These are phyloP conservation scores for Brenthis daphne DNA, from an alignment of 2,888 invertebrate species.

Conservation along the genomic window DNA sequence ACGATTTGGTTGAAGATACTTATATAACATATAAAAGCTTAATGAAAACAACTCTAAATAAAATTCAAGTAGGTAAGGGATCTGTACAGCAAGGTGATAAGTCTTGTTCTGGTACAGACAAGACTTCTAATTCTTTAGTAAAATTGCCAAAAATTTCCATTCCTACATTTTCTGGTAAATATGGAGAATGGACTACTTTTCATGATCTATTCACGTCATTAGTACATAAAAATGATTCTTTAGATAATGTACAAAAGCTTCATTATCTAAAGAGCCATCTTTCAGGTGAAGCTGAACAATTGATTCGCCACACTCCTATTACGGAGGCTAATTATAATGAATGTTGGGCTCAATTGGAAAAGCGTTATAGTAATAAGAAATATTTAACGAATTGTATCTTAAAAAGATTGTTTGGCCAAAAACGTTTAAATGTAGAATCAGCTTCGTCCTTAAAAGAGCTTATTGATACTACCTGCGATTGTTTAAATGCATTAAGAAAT, in stretches of 20 bases:
- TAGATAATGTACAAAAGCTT: conserved; percentile 41
- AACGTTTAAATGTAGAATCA: neutral
- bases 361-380: conserved; percentile 27
- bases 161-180: conserved; percentile 34
- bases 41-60: neutral
- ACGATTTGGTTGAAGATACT: too few species aligned
- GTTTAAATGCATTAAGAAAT: conserved; percentile 19
- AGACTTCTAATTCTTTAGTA: neutral
- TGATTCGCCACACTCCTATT: conserved; percentile 34
- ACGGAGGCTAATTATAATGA: conserved; percentile 14
- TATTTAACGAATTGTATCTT: conserved; percentile 6
- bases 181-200: conserved; percentile 31
- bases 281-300: conserved; percentile 42
- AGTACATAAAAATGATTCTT: conserved; percentile 28
- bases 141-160: conserved; percentile 15
- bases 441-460: neutral
- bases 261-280: conserved; percentile 29
- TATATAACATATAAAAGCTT: too few species aligned
- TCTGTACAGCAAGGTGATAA: neutral
- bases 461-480: conserved; percentile 23
- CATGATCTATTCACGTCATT: conserved; percentile 3
- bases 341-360: conserved; percentile 25
- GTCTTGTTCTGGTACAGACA: neutral
- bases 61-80: neutral
- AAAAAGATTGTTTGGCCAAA: conserved; percentile 3